These are phyloP conservation scores for Drosophila mimetica DNA, from an alignment of 2,888 invertebrate genomes.

Conservation along the genomic window DNA sequence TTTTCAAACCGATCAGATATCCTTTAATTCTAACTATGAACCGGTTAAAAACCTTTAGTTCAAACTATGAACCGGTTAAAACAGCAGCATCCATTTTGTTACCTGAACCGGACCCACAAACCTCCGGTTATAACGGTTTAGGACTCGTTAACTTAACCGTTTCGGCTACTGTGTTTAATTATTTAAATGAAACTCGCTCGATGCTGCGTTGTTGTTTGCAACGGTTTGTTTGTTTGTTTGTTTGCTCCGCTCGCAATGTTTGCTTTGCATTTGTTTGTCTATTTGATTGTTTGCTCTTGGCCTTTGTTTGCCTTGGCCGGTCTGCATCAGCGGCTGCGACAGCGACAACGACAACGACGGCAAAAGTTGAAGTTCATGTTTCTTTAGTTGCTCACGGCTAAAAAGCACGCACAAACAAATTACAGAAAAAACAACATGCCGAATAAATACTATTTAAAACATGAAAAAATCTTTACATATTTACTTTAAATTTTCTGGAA, in stretches of 20 bases:
- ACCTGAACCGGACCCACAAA: not conserved
- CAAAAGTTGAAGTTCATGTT: slow-evolving; percentile 57
- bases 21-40: not conserved
- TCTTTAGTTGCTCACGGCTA: slow-evolving; percentile 39
- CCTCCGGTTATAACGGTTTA: slow-evolving; percentile 1
- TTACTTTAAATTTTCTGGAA: too few relatives aligned
- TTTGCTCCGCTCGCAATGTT: slow-evolving; percentile 37
- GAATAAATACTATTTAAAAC: slow-evolving; percentile 17
- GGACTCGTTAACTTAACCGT: slow-evolving; percentile 20
- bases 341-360: slow-evolving; percentile 16
- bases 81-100: not conserved
- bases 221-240: slow-evolving; percentile 2
- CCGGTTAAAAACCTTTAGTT: not conserved
- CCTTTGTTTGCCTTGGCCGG: slow-evolving; percentile 49
- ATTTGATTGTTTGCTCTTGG: slow-evolving; percentile 43
- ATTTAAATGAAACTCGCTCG: slow-evolving; percentile 57
- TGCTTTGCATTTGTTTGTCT: slow-evolving; percentile 47
- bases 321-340: slow-evolving; percentile 40
- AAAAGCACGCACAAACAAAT: slow-evolving; percentile 34
- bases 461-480: not conserved
- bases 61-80: not conserved
- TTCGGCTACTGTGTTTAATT: slow-evolving; percentile 52
- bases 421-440: slow-evolving; percentile 6
- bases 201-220: slow-evolving; percentile 24
- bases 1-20: not conserved